Percentiles rank a stretch among this genome's conserved stretches.
These are phyloP conservation scores for Dryocosmus kuriphilus DNA, from an alignment of 2,888 invertebrate genomes.

Conservation along the genomic window DNA sequence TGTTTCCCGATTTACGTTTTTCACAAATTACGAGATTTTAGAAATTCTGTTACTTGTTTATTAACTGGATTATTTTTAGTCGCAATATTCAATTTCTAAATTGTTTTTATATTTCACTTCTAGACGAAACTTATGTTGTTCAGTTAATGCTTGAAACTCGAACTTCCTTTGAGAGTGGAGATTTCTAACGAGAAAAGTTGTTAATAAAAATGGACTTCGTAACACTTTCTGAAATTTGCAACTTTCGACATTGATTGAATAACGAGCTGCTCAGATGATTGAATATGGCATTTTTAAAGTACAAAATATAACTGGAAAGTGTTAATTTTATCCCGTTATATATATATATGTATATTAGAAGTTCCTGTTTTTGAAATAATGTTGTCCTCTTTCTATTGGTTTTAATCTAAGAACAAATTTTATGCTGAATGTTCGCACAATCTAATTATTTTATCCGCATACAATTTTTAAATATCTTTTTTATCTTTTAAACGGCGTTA, in stretches of 20 bases:
- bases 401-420: conserved; percentile 4
- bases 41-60: neutral
- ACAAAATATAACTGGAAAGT: conserved; percentile 18
- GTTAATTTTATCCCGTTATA: conserved; percentile 13
- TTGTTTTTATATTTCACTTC: neutral
- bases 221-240: neutral
- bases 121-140: neutral
- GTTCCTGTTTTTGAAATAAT: neutral
- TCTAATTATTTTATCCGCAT: neutral
- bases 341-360: neutral
- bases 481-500: neutral
- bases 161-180: conserved; percentile 21
- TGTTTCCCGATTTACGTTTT: neutral
- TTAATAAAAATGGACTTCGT: conserved; percentile 10
- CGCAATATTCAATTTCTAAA: neutral
- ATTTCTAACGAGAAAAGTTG: conserved; percentile 3
- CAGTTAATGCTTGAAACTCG: conserved; percentile 21
- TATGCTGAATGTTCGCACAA: conserved; percentile 18
- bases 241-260: conserved; percentile 7
- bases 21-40: neutral
- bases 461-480: neutral
- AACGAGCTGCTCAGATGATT: neutral
- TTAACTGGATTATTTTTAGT: neutral
- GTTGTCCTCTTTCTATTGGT: neutral
- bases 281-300: conserved; percentile 19